Conservation (phyloP, 2,113 vertebrate genomes). For the Notothenia coriiceps region DNA sequence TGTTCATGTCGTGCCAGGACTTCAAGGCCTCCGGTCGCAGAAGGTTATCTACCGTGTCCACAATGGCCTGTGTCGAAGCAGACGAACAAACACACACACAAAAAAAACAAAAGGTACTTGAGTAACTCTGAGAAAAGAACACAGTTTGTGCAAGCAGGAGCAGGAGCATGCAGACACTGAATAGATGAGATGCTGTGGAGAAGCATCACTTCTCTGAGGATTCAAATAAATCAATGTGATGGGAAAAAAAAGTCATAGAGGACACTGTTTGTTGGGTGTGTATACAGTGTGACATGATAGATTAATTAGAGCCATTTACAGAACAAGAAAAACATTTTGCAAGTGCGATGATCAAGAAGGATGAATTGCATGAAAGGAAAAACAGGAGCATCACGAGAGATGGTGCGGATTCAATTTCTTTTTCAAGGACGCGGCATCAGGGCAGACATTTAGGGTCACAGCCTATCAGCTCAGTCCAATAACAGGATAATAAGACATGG, state of each 20-base stretch:
- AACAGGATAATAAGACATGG: slow-evolving; percentile 50
- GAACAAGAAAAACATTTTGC: neutral
- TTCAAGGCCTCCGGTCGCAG: slow-evolving; percentile 95
- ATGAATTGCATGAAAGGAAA: slow-evolving; percentile 22
- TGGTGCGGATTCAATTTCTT: slow-evolving; percentile 51
- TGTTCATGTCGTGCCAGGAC: slow-evolving; percentile 99
- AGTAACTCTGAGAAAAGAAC: neutral
- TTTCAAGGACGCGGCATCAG: slow-evolving; percentile 56
- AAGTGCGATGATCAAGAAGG: slow-evolving; percentile 16
- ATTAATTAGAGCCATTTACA: slow-evolving; percentile 1
- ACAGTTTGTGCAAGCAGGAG: neutral
- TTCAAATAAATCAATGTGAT: slow-evolving; percentile 10
- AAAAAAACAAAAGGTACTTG: slow-evolving; percentile 14
- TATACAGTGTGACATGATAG: neutral
- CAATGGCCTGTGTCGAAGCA: slow-evolving; percentile 91
- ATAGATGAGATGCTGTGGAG: slow-evolving; percentile 29
- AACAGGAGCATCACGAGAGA: slow-evolving; percentile 13
- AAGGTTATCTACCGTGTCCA: slow-evolving; percentile 99
- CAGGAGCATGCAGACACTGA: slow-evolving; percentile 60
- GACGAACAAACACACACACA: slow-evolving; percentile 12
- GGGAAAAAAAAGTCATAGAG: neutral
- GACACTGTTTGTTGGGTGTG: neutral
- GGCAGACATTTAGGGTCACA: slow-evolving; percentile 29
- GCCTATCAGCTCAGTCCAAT: slow-evolving; percentile 37
- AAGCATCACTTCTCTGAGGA: neutral